Conservation (phyloP, 2,888 invertebrate genomes). For the Tetramorium bicarinatum region DNA sequence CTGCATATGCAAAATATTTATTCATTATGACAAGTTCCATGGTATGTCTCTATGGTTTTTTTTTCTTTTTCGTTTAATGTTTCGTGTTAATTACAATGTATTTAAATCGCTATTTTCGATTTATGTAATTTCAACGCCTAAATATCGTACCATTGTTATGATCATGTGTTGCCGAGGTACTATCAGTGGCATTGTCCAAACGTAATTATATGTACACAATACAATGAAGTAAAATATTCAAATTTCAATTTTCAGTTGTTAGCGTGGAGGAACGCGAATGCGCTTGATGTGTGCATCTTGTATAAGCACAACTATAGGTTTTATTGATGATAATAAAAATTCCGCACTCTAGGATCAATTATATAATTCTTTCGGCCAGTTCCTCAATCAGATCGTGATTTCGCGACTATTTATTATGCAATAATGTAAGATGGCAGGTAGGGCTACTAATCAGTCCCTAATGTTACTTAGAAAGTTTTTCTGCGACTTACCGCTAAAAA, state of each 20-base stretch:
- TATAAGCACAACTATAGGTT: conserved; percentile 51
- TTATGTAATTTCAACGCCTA: conserved; percentile 15
- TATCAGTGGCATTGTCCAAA: conserved; percentile 11
- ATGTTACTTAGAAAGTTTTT: too few relatives aligned
- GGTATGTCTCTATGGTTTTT: background rate
- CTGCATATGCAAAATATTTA: background rate
- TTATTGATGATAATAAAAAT: conserved; percentile 64
- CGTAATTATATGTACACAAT: background rate
- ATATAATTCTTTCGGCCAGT: background rate
- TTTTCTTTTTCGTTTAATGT: background rate
- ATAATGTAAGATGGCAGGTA: too few relatives aligned
- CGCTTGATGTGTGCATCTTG: conserved; percentile 13
- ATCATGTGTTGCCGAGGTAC: background rate
- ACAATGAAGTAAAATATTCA: background rate
- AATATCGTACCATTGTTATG: background rate
- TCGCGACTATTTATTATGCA: too few relatives aligned
- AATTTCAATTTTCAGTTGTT: conserved; percentile 30
- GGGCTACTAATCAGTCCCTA: too few relatives aligned
- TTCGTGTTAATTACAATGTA: conserved; percentile 18
- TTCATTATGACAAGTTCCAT: background rate
- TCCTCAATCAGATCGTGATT: background rate
- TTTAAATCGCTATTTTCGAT: background rate
- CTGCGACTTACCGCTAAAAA: too few relatives aligned
- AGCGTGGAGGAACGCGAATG: background rate
- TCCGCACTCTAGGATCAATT: conserved; percentile 20